phyloP scores from a whole-genome alignment of 2,113 vertebrate species.

The Ciconia boyciana region DNA sequence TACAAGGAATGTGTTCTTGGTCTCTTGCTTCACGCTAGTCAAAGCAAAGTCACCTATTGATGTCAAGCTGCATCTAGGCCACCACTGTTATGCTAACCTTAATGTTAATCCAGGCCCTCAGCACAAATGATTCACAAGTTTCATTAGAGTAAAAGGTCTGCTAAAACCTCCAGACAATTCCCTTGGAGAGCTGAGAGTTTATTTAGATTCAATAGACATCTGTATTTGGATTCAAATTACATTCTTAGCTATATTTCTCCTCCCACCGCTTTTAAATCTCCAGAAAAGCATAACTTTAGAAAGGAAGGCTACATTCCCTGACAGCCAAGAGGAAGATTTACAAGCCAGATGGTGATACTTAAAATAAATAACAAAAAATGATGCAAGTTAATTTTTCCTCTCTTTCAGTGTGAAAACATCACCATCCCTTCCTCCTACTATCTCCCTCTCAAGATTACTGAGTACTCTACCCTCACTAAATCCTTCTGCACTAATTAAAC shows the following conservation, averaged over 20 bases:
- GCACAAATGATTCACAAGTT: neutral
- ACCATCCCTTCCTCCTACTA: neutral
- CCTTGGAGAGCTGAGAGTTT: neutral
- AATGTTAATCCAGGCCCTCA: neutral
- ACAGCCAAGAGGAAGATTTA: conserved; percentile 26
- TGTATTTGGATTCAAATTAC: neutral
- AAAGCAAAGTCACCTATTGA: neutral
- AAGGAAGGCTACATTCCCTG: neutral
- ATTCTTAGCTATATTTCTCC: neutral
- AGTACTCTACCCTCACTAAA: neutral
- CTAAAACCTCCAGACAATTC: neutral
- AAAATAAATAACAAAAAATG: neutral
- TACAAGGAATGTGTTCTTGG: neutral
- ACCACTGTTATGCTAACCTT: neutral
- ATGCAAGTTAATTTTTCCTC: neutral
- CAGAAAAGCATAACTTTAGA: neutral
- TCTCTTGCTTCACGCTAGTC: neutral
- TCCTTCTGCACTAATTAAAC: neutral
- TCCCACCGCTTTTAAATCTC: neutral
- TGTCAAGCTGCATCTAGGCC: neutral
- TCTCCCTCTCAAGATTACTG: neutral
- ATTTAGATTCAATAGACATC: neutral
- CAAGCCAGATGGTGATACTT: conserved; percentile 40
- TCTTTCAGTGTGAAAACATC: neutral
- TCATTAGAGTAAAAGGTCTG: neutral